Percentiles rank a stretch among this genome's conserved stretches.
Conservation (phyloP, 1,140 invertebrate genomes). For the Colletes latitarsis region DNA sequence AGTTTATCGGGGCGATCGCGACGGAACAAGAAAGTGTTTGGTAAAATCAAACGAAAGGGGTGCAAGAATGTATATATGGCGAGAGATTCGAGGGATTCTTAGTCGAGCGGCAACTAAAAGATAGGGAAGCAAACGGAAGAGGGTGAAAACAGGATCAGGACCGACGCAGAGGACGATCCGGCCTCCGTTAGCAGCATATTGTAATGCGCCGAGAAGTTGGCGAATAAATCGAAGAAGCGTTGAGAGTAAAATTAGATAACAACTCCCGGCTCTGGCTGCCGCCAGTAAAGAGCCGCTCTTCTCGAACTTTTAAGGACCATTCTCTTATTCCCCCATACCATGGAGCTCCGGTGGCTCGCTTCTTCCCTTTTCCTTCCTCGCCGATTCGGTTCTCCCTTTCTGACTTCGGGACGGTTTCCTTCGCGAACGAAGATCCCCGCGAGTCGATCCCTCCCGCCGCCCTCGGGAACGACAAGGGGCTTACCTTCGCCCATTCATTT, state of each 20-base stretch:
- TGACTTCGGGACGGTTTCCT: neutral
- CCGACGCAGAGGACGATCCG: constrained; percentile 67
- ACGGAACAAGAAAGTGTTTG: constrained; percentile 30
- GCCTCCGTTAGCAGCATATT: constrained; percentile 80
- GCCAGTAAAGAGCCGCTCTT: constrained; percentile 72
- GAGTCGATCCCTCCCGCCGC: constrained; percentile 16
- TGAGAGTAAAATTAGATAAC: constrained; percentile 82
- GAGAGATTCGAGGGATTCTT: constrained; percentile 6
- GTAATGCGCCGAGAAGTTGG: constrained; percentile 81
- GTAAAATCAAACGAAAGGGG: constrained; percentile 35
- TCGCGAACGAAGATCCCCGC: constrained; percentile 8
- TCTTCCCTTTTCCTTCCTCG: constrained; percentile 36
- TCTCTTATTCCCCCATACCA: constrained; percentile 72
- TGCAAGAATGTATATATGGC: constrained; percentile 18
- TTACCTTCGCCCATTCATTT: constrained; percentile 67
- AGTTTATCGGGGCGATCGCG: constrained; percentile 27
- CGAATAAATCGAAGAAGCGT: constrained; percentile 82
- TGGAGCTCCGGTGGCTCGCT: constrained; percentile 49
- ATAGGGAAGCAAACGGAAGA: constrained; percentile 28
- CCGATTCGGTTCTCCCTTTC: constrained; percentile 29
- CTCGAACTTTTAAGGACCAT: constrained; percentile 80
- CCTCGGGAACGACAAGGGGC: constrained; percentile 49
- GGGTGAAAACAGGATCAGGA: constrained; percentile 41
- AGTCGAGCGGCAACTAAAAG: constrained; percentile 13
- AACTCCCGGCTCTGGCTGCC: constrained; percentile 74